These are phyloP conservation scores for Prunella himalayana DNA, from an alignment of 2,113 vertebrate genomes.

Conservation along the genomic window DNA sequence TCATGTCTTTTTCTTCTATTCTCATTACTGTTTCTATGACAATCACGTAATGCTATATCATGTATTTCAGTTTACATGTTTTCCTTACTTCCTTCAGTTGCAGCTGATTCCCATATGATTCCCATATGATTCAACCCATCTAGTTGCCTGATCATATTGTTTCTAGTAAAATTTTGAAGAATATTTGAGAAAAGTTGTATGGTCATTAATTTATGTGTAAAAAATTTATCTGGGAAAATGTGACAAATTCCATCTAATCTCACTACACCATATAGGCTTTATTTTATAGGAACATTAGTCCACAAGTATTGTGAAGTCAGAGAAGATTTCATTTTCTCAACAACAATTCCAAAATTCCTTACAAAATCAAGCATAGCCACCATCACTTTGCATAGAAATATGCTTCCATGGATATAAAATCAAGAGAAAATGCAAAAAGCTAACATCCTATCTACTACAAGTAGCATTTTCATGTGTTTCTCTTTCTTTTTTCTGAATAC, in stretches of 20 bases:
- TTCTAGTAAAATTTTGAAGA: background rate
- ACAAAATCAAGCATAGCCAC: accelerated
- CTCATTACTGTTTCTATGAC: background rate
- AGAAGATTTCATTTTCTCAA: background rate
- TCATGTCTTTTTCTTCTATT: background rate
- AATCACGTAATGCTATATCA: background rate
- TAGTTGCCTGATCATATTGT: background rate
- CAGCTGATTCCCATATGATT: background rate
- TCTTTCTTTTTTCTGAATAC: background rate
- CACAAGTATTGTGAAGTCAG: background rate
- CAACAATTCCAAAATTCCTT: background rate
- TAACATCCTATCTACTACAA: background rate
- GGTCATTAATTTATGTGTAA: background rate
- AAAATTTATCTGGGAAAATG: background rate
- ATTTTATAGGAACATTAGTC: background rate
- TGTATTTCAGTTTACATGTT: background rate
- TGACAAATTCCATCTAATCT: background rate
- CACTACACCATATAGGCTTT: background rate
- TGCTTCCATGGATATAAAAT: background rate
- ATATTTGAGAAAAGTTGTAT: background rate
- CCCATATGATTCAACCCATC: background rate
- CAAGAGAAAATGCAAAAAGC: background rate
- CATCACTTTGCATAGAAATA: background rate
- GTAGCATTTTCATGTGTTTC: background rate
- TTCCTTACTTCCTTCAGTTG: background rate